phyloP scores from a whole-genome alignment of 2,113 vertebrate species.

The Halichoeres trimaculatus region DNA sequence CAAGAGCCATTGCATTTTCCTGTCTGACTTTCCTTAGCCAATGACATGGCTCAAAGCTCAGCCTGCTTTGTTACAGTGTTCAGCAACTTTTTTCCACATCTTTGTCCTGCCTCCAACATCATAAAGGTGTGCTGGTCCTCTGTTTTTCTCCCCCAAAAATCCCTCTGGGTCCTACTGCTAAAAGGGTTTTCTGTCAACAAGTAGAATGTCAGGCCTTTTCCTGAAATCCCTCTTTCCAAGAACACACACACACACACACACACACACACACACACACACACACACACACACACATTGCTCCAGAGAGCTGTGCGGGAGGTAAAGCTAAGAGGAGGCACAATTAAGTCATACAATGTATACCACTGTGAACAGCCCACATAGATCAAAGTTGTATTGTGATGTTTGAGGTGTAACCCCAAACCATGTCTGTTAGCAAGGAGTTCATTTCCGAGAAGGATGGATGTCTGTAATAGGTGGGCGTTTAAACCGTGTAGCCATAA shows the following conservation, averaged over 20 bases:
- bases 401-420: conserved; percentile 83
- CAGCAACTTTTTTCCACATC: conserved; percentile 65
- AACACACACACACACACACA: conserved; percentile 5
- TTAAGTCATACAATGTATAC: conserved; percentile 77
- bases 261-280: conserved; percentile 12
- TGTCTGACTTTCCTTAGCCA: conserved; percentile 74
- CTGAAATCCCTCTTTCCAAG: neutral
- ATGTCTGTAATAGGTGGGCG: conserved; percentile 75
- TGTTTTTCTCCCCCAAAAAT: conserved; percentile 9
- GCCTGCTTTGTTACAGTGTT: conserved; percentile 67
- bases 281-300: conserved; percentile 24
- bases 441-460: conserved; percentile 83
- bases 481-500: conserved; percentile 70
- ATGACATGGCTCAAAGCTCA: conserved; percentile 70
- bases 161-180: conserved; percentile 84
- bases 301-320: conserved; percentile 52
- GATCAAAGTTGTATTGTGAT: conserved; percentile 83
- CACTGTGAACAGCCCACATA: conserved; percentile 74
- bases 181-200: conserved; percentile 13
- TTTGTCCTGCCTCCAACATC: conserved; percentile 59
- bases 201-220: conserved; percentile 30
- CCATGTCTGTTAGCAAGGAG: conserved; percentile 73
- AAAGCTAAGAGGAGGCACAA: conserved; percentile 52
- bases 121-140: conserved; percentile 74
- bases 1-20: conserved; percentile 77